phyloP scores from a whole-genome alignment of 1,140 invertebrate species.

The Teleopsis dalmanni region DNA sequence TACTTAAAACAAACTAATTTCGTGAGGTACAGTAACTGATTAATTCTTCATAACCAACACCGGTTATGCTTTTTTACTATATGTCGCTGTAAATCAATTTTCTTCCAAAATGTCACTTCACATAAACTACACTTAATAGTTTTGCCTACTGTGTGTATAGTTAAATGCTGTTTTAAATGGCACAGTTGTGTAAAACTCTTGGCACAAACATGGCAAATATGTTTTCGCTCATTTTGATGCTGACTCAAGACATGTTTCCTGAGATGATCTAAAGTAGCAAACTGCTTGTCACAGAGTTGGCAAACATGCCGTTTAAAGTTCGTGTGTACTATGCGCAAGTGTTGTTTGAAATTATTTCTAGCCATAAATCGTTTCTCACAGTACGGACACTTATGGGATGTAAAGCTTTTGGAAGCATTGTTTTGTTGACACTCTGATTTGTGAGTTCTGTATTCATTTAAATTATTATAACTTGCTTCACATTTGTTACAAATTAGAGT shows the following conservation, averaged over 20 bases:
- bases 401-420: too few relatives aligned
- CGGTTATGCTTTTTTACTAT: constrained; percentile 3
- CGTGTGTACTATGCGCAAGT: constrained; percentile 9
- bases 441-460: neutral
- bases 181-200: constrained; percentile 12
- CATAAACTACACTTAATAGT: constrained; percentile 4
- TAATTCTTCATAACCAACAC: too few relatives aligned
- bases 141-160: constrained; percentile 10
- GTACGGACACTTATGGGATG: constrained; percentile 8
- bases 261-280: constrained; percentile 13
- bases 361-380: constrained; percentile 8
- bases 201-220: constrained; percentile 8
- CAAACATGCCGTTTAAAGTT: constrained; percentile 7
- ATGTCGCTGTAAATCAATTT: constrained; percentile 11
- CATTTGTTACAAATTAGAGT: constrained; percentile 9
- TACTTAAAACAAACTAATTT: too few relatives aligned
- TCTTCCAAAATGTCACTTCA: constrained; percentile 10
- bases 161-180: constrained; percentile 14
- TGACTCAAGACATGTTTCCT: constrained; percentile 15
- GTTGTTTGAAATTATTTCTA: constrained; percentile 7
- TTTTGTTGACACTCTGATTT: neutral
- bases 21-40: too few relatives aligned
- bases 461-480: constrained; percentile 1
- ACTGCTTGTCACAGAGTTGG: constrained; percentile 13
- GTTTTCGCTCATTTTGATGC: constrained; percentile 17